Evolutionary conservation across 2,797 vertebrate genomes (phyloP).

Genomic region (Myoxocephalus aenaeus): DNA sequence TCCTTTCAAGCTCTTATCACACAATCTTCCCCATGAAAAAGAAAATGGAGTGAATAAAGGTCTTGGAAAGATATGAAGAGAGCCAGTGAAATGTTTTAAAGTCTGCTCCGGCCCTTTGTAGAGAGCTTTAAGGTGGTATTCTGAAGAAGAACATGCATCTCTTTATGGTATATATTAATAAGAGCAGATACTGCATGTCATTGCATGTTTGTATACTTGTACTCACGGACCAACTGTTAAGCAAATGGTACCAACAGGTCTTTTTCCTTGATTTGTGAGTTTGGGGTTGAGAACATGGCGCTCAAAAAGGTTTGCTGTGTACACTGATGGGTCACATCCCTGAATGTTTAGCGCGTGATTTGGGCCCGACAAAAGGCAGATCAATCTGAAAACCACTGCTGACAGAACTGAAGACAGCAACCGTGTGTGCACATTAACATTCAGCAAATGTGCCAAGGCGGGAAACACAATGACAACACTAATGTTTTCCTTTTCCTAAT

Average conservation of each 20-base stretch:
- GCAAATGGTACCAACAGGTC: not conserved
- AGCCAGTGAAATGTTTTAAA: constrained; percentile 15
- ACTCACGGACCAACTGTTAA: not conserved
- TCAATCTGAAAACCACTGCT: constrained; percentile 1
- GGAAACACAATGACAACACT: not conserved
- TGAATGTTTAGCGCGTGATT: constrained; percentile 6
- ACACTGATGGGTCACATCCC: not conserved
- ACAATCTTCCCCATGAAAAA: constrained; percentile 28
- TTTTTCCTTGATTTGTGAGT: not conserved
- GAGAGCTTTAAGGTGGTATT: not conserved
- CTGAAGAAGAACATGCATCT: not conserved
- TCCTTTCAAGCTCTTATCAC: constrained; percentile 39
- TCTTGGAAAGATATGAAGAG: not conserved
- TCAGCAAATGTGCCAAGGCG: not conserved
- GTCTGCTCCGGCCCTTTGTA: not conserved
- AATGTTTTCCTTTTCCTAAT: constrained; percentile 22
- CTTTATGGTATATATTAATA: not conserved
- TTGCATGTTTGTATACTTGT: constrained; percentile 1
- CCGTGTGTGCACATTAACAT: not conserved
- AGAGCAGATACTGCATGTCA: not conserved
- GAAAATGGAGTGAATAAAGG: constrained; percentile 19
- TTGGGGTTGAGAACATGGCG: not conserved
- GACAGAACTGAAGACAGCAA: constrained; percentile 7
- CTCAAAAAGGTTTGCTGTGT: not conserved
- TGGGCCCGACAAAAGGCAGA: not conserved